Conservation (phyloP, 2,888 invertebrate genomes). For the Brachypalpus laphriformis region DNA sequence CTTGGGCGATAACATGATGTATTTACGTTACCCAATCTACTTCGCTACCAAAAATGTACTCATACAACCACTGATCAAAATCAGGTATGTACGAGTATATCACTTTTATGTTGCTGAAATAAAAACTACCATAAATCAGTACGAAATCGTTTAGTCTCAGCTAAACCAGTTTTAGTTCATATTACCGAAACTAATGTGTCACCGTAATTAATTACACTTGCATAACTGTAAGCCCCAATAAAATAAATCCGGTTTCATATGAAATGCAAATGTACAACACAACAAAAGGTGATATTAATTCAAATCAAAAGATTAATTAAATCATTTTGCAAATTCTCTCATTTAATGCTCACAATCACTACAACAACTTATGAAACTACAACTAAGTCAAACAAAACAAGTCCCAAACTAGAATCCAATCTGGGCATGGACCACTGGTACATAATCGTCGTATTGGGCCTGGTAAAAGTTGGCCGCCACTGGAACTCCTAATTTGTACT, state of each 20-base stretch:
- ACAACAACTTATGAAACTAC: slow-evolving; percentile 30
- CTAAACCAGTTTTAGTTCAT: slow-evolving; percentile 54
- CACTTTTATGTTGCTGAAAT: background rate
- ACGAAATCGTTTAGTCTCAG: background rate
- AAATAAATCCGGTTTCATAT: slow-evolving; percentile 49
- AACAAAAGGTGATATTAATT: background rate
- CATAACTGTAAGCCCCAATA: slow-evolving; percentile 48
- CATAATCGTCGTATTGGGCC: slow-evolving; percentile 89
- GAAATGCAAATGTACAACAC: slow-evolving; percentile 27
- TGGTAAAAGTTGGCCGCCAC: slow-evolving; percentile 91
- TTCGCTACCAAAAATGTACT: background rate
- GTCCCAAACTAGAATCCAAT: slow-evolving; percentile 38
- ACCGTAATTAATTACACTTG: slow-evolving; percentile 49
- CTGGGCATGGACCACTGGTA: slow-evolving; percentile 79
- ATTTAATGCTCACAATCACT: slow-evolving; percentile 37
- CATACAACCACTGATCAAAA: slow-evolving; percentile 5
- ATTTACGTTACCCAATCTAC: background rate
- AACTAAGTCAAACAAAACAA: slow-evolving; percentile 3
- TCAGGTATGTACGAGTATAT: slow-evolving; percentile 9
- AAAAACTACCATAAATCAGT: slow-evolving; percentile 21
- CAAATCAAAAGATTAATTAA: slow-evolving; percentile 22
- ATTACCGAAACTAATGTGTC: slow-evolving; percentile 62
- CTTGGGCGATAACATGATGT: background rate
- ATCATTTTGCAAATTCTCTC: slow-evolving; percentile 46
- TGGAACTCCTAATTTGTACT: slow-evolving; percentile 89